phyloP scores from a whole-genome alignment of 2,888 invertebrate genomes.

The Zaprionus bogoriensis region DNA sequence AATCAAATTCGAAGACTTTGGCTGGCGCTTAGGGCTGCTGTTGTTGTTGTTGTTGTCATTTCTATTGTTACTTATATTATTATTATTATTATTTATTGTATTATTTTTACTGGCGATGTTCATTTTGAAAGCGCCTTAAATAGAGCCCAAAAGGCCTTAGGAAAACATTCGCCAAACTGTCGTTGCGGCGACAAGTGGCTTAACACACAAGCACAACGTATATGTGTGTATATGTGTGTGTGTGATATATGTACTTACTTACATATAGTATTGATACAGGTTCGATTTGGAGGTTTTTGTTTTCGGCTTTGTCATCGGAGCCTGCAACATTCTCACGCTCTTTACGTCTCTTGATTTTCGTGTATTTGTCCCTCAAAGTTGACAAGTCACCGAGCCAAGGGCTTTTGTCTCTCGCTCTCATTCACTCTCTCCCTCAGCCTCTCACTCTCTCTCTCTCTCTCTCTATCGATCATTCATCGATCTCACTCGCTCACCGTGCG shows the following conservation, averaged over 20 bases:
- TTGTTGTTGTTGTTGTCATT: slow-evolving; percentile 23
- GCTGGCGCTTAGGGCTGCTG: slow-evolving; percentile 44
- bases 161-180: slow-evolving; percentile 64
- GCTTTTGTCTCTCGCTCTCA: slow-evolving; percentile 52
- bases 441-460: background rate
- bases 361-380: slow-evolving; percentile 65
- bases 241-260: no score
- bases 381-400: slow-evolving; percentile 67
- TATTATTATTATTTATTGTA: slow-evolving; percentile 30
- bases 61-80: slow-evolving; percentile 8
- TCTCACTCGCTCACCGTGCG: background rate
- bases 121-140: slow-evolving; percentile 63
- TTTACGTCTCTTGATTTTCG: slow-evolving; percentile 63
- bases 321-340: slow-evolving; percentile 72
- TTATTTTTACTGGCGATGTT: slow-evolving; percentile 41
- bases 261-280: slow-evolving; percentile 1
- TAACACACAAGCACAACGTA: slow-evolving; percentile 3
- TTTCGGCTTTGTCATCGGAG: slow-evolving; percentile 55
- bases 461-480: background rate
- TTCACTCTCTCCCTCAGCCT: background rate
- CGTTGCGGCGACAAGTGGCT: slow-evolving; percentile 55
- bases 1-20: slow-evolving; percentile 46
- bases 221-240: slow-evolving; percentile 4
- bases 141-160: slow-evolving; percentile 53
- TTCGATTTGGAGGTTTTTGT: slow-evolving; percentile 9